Conservation (phyloP, 2,888 invertebrate genomes). For the Lissocephala sabroskyi region DNA sequence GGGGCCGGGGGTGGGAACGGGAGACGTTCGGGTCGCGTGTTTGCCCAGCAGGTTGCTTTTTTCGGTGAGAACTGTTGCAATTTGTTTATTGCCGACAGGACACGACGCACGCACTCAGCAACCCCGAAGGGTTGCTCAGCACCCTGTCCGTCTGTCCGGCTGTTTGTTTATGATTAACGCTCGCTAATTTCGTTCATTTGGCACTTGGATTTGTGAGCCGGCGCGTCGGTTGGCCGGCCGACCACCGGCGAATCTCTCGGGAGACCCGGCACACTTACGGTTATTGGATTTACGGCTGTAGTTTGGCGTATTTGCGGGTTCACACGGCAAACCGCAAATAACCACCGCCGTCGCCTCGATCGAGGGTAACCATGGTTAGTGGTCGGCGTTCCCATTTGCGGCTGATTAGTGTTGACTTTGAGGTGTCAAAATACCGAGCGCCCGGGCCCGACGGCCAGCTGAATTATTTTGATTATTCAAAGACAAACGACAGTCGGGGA, state of each 20-base stretch:
- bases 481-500: too few species aligned
- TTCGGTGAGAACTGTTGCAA: constrained; percentile 54
- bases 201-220: constrained; percentile 27
- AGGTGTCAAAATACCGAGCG: constrained; percentile 53
- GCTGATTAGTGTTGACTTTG: constrained; percentile 46
- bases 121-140: constrained; percentile 36
- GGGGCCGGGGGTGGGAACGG: constrained; percentile 8
- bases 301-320: constrained; percentile 28
- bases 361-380: neutral
- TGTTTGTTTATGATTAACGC: constrained; percentile 64
- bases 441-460: constrained; percentile 20
- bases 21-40: too few species aligned
- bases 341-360: neutral
- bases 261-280: constrained; percentile 49
- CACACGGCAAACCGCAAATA: constrained; percentile 42
- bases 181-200: constrained; percentile 62
- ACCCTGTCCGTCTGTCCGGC: neutral
- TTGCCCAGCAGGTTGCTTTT: constrained; percentile 46
- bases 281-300: constrained; percentile 49
- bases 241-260: too few species aligned
- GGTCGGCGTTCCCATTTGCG: neutral
- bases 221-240: constrained; percentile 4
- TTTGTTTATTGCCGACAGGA: constrained; percentile 45
- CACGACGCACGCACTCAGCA: constrained; percentile 8
- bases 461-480: constrained; percentile 42